Base-by-base conservation (phyloP, 2,888 invertebrate species). In the Cryptocephalus moraei region DNA sequence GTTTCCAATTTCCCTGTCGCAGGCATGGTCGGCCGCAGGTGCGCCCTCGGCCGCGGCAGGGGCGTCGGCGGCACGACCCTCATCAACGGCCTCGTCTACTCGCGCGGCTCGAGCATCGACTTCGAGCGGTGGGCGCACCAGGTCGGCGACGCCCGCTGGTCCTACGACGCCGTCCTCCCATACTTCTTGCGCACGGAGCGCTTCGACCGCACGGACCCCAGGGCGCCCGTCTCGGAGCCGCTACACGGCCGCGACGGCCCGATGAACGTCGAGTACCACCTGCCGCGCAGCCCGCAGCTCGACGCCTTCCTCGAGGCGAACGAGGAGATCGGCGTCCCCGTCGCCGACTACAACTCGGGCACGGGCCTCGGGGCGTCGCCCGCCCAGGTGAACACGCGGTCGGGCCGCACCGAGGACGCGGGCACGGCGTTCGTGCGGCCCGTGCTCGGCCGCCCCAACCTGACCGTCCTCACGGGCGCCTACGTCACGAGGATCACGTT, bases 361-460 rank as follows among this genome's bases (percentile, higher is more conserved):
- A 56, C 49, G 3, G 55, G 55, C 1, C 60, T 79, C 2, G 86
- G 86, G 0, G 84, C 84, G 57, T 78, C 81, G 1, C 74, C 77
- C 12, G 78, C 79, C 0, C 86, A 86, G 62, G 80, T 81, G 0
- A 85, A 80, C 42, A 74, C 82, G 56, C 72, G 80, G 39, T 73
- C 77, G 44, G 89, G 90, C 0, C 75, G 82, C 48, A 74, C 89
- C 46, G 84, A 85, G 55, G 88, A 87, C 62, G 78, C 84, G 0
- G 79, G 81, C 2, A 85, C 84, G 62, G 86, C 87, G 0, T 90
- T 86, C 65, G 70, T 89, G 9, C 74, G 78, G 54, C 85, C 88
- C 0, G 75, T 82, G 8, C 70, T 78, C 10, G 63, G 72, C 8
- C 74, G 87, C 22, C 57, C 62, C 8, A 89, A 90, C 62, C 73